Evolutionary conservation across 1,140 invertebrate genomes (phyloP).

Genomic region (Drosophila seguyi): DNA sequence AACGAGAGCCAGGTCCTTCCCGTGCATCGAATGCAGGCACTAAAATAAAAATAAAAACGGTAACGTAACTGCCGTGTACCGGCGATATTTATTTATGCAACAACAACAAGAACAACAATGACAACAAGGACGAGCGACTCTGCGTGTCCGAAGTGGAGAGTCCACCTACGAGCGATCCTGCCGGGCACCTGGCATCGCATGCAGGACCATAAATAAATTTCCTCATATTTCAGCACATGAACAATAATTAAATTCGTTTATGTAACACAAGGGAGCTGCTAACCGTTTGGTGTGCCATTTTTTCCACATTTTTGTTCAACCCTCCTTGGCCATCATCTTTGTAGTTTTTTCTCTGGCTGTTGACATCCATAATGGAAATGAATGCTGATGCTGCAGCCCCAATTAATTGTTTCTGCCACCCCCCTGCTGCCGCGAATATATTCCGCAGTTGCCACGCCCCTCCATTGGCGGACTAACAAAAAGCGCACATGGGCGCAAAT

Average conservation of each 20-base stretch:
- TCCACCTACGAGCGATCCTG: constrained; percentile 28
- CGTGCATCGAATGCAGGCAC: constrained; percentile 48
- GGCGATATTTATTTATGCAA: constrained; percentile 63
- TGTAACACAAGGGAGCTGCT: constrained; percentile 69
- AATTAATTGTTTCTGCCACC: constrained; percentile 73
- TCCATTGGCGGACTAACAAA: constrained; percentile 29
- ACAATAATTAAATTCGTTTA: constrained; percentile 83
- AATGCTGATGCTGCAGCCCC: constrained; percentile 71
- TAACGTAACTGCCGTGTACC: constrained; percentile 31
- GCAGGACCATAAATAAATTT: constrained; percentile 78
- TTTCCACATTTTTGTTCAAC: background rate
- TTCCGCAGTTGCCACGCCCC: constrained; percentile 56
- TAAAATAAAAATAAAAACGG: constrained; percentile 27
- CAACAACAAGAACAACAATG: constrained; percentile 63
- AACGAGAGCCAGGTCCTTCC: constrained; percentile 55
- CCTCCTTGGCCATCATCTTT: constrained; percentile 34
- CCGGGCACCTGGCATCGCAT: constrained; percentile 51
- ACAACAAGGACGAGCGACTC: constrained; percentile 49
- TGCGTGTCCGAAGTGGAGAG: constrained; percentile 14
- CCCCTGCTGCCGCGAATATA: constrained; percentile 39
- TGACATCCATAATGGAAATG: constrained; percentile 82
- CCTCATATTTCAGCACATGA: constrained; percentile 81
- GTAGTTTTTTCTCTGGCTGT: constrained; percentile 43
- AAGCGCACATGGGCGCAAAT: constrained; percentile 36
- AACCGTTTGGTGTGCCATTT: constrained; percentile 35